A percentile compares a stretch with the other conserved stretches of the same genome.
These are phyloP conservation scores for Cebidichthys violaceus DNA, from an alignment of 2,113 vertebrate genomes.

Conservation along the genomic window DNA sequence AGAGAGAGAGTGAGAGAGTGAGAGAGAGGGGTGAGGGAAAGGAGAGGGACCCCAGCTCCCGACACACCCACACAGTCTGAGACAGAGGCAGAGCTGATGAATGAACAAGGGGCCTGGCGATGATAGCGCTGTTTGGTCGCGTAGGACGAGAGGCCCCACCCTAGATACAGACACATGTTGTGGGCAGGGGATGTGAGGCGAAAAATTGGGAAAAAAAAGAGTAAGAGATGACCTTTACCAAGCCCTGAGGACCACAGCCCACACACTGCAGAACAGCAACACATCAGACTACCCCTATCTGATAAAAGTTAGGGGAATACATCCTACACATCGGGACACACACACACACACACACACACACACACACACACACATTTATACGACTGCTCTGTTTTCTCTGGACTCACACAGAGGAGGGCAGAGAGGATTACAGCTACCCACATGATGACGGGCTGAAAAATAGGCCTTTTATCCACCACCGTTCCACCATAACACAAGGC, in stretches of 20 bases:
- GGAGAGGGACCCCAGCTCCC: conserved; percentile 56
- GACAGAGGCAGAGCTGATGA: conserved; percentile 54
- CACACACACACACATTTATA: conserved; percentile 1
- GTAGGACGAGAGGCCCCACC: conserved; percentile 59
- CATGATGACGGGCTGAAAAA: conserved; percentile 79
- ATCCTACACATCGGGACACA: conserved; percentile 45
- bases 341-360: too few species aligned
- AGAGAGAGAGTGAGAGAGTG: conserved; percentile 15
- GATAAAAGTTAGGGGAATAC: conserved; percentile 64
- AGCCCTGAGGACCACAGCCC: conserved; percentile 67
- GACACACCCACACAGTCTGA: conserved; percentile 64
- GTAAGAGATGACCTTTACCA: conserved; percentile 70
- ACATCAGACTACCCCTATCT: conserved; percentile 62
- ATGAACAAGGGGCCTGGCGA: conserved; percentile 62
- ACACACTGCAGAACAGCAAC: conserved; percentile 66
- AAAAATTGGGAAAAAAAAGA: conserved; percentile 42
- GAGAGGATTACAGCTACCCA: conserved; percentile 76
- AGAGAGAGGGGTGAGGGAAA: conserved; percentile 42
- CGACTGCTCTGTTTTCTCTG: conserved; percentile 62
- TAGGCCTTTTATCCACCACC: conserved; percentile 74
- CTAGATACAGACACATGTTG: conserved; percentile 57
- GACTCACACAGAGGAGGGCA: conserved; percentile 60
- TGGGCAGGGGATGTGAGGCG: conserved; percentile 64
- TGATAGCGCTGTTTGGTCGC: conserved; percentile 53
- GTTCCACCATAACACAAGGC: conserved; percentile 73